Base-by-base conservation (phyloP, 2,797 vertebrate species). In the Ceyx erithaca region DNA sequence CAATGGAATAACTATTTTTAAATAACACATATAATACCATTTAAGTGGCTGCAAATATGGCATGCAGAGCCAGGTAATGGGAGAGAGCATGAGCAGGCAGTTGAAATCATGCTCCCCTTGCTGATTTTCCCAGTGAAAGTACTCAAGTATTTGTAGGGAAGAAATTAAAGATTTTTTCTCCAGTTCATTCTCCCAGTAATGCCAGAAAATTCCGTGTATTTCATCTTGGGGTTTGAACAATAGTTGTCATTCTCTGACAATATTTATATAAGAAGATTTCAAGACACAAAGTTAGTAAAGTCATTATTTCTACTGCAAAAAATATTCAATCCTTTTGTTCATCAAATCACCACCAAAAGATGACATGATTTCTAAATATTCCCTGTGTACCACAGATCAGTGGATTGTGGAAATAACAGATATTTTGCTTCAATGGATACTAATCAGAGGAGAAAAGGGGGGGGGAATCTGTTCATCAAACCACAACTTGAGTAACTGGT, bases 401-500 rank as follows among this genome's bases (percentile, higher is more conserved):
- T 45, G 79, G 37, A 70, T 1, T 75, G 49, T 52, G 57, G 61
- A 89, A 82, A 26, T 87, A 83, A 70, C 4, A 48, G 37, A 31
- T 89, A 90, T 68, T 94, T 92, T 89, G 64, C 58, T 90, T 87
- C 21, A 12, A 26, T 54, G 84, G 37, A 69, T 75, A 78, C 84
- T 87, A 94, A 92, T 62, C 35, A 59, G 41, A 12, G 30, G 30
- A 75, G 6, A 80, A 80, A 83, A 61, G 26, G 15, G 51, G 12
- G 14, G 28, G 30, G 9, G 23, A 76, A 88, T 68, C 41, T 23
- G 76, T 78, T 83, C 54, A 25, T 64, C 51, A 75, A 94, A 87
- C 90, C 72, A 77, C 72, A 83, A 87, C 57, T 95, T 94, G 79
- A 26, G 1, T 71, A 95, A 90, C 68, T 89, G 57, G 35, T 59